Evolutionary conservation across 2,113 vertebrate species (phyloP).

Genomic region (Trogon surrucura): DNA sequence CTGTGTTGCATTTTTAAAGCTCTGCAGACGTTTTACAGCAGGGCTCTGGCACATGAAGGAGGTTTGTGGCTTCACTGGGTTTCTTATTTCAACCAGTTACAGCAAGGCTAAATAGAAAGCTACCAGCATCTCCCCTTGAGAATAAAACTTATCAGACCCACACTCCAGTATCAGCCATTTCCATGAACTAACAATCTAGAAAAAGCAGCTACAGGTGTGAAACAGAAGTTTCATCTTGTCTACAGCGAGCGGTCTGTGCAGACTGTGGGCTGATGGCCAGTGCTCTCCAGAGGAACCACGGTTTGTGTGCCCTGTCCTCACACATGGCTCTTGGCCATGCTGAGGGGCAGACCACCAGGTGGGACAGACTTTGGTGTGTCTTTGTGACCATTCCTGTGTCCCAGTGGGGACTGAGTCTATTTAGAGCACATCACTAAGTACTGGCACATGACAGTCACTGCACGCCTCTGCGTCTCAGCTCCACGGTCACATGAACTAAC

Average conservation of each 20-base stretch:
- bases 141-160: background rate
- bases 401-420: background rate
- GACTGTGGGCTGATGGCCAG: background rate
- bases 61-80: background rate
- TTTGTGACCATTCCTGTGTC: background rate
- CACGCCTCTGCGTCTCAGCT: fast-evolving
- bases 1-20: background rate
- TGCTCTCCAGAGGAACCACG: fast-evolving
- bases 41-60: background rate
- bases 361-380: fast-evolving
- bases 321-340: background rate
- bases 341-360: background rate
- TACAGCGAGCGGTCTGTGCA: background rate
- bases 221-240: background rate
- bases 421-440: background rate
- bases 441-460: background rate
- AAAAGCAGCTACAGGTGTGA: background rate
- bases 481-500: background rate
- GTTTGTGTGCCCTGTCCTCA: background rate
- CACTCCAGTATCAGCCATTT: background rate
- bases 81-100: conserved; percentile 7
- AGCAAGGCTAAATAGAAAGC: conserved; percentile 22
- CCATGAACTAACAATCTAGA: background rate
- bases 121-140: background rate
- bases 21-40: background rate